These are phyloP conservation scores for Sclerodermus sp. DNA, from an alignment of 2,888 invertebrate species.

Conservation along the genomic window DNA sequence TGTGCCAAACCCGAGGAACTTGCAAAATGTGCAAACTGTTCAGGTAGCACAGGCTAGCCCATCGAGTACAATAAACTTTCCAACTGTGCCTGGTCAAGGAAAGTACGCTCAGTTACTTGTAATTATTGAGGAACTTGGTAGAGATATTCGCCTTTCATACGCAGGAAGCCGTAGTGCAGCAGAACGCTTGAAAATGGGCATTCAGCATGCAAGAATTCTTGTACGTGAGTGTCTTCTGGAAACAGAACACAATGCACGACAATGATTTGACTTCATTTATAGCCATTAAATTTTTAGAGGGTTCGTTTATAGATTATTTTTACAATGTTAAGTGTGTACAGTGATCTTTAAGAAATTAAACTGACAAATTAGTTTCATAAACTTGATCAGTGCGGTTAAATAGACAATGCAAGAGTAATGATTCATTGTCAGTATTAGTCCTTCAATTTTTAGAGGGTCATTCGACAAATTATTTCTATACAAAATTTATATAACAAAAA, in stretches of 20 bases:
- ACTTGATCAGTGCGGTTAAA: no score
- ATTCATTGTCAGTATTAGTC: slow-evolving; percentile 36
- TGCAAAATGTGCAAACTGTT: slow-evolving; percentile 50
- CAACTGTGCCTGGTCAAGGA: slow-evolving; percentile 54
- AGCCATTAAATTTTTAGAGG: slow-evolving; percentile 37
- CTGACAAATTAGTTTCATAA: no score
- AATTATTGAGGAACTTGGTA: slow-evolving; percentile 59
- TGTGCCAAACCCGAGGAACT: slow-evolving; percentile 55
- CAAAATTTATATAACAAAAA: background rate
- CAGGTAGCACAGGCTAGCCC: slow-evolving; percentile 53
- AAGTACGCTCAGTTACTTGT: slow-evolving; percentile 55
- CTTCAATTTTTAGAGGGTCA: slow-evolving; percentile 38
- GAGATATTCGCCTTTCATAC: slow-evolving; percentile 56
- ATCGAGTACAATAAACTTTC: slow-evolving; percentile 52
- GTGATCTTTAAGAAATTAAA: no score
- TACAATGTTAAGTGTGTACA: background rate
- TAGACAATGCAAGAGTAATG: slow-evolving; percentile 56
- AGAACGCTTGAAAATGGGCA: slow-evolving; percentile 54
- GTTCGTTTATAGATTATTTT: slow-evolving; percentile 28
- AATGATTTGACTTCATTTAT: slow-evolving; percentile 46
- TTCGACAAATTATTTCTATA: slow-evolving; percentile 22
- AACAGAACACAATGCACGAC: slow-evolving; percentile 55
- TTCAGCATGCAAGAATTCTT: slow-evolving; percentile 53
- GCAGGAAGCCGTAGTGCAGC: slow-evolving; percentile 56
- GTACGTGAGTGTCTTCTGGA: slow-evolving; percentile 54